A percentile compares a stretch with the other conserved stretches of the same genome.
Evolutionary conservation across 2,113 vertebrate genomes (phyloP).

Genomic region (Danionella cerebrum): DNA sequence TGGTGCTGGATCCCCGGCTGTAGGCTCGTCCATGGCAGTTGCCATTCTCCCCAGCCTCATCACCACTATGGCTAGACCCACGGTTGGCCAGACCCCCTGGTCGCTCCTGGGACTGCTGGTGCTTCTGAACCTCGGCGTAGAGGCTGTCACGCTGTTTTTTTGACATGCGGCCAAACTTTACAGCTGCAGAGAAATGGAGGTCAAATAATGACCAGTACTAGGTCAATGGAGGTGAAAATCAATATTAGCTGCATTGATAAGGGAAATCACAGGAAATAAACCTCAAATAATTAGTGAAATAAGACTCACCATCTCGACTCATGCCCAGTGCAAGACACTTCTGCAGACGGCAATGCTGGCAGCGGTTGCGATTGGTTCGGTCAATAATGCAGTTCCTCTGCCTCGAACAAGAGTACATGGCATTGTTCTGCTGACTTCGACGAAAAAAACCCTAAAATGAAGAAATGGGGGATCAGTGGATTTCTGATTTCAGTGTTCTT

Average conservation of each 20-base stretch:
- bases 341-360: constrained; percentile 85
- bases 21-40: constrained; percentile 59
- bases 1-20: constrained; percentile 69
- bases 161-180: constrained; percentile 93
- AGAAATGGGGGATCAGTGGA: no score
- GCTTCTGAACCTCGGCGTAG: constrained; percentile 87
- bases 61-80: constrained; percentile 9
- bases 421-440: constrained; percentile 85
- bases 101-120: constrained; percentile 79
- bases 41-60: constrained; percentile 53
- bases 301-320: constrained; percentile 79
- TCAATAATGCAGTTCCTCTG: constrained; percentile 85
- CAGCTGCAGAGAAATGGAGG: constrained; percentile 59
- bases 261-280: no score
- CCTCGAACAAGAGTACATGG: constrained; percentile 82
- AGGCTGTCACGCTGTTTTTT: constrained; percentile 90
- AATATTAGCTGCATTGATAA: no score
- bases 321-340: constrained; percentile 83
- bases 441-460: constrained; percentile 75
- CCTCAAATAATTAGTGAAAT: no score
- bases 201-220: no score
- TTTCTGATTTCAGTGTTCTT: no score
- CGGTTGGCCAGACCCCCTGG: constrained; percentile 35
- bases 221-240: no score
- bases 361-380: constrained; percentile 85